phyloP scores from a whole-genome alignment of 2,113 vertebrate species.

The Esox niger region DNA sequence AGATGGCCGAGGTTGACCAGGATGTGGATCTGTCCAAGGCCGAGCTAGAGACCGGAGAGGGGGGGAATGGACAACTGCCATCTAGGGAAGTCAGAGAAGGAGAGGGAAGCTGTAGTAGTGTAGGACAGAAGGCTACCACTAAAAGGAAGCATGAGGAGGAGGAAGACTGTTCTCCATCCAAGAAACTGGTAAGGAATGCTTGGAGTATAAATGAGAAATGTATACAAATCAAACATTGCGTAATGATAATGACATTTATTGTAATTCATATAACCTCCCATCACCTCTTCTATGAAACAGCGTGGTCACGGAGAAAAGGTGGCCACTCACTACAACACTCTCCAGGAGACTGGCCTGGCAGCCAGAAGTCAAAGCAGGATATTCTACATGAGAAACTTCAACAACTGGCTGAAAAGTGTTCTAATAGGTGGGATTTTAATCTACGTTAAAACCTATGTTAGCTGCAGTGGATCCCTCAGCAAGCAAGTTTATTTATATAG shows the following conservation, averaged over 20 bases:
- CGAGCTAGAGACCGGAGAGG: neutral
- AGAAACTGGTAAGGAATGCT: conserved; percentile 51
- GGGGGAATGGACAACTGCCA: neutral
- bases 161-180: conserved; percentile 23
- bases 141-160: conserved; percentile 48
- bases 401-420: conserved; percentile 98
- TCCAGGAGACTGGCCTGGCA: conserved; percentile 87
- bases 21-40: neutral
- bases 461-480: neutral
- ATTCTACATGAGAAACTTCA: conserved; percentile 95
- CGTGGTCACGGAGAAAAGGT: conserved; percentile 82
- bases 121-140: neutral
- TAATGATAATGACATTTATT: too few species aligned
- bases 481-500: too few species aligned
- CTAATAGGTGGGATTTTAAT: conserved; percentile 81
- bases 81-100: neutral
- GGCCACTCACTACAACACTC: conserved; percentile 90
- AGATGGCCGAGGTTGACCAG: neutral
- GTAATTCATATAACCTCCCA: neutral
- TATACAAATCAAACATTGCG: too few species aligned
- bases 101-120: neutral
- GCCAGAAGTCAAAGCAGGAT: conserved; percentile 88
- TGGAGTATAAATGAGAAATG: neutral
- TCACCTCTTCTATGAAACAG: conserved; percentile 9
- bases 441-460: neutral